phyloP scores from a whole-genome alignment of 1,140 invertebrate species.

The Bathynomus jamesi region DNA sequence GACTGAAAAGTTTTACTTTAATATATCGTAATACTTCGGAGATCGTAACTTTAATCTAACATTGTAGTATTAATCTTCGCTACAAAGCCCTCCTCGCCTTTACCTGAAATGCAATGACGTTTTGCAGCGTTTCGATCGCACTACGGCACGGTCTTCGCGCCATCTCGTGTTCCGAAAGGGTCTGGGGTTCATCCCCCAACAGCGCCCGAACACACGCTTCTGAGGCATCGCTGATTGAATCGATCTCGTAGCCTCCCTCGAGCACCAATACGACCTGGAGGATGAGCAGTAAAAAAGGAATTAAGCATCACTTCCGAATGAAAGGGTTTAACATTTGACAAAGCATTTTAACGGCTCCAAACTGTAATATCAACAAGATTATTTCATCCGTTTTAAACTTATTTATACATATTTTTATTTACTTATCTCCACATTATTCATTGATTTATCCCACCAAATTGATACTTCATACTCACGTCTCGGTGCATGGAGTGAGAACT shows the following conservation, averaged over 20 bases:
- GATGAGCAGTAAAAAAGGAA: not conserved
- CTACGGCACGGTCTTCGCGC: slow-evolving; percentile 67
- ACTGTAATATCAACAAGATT: not conserved
- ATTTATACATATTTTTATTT: too few species aligned
- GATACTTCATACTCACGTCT: too few species aligned
- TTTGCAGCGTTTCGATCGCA: slow-evolving; percentile 77
- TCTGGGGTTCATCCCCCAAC: slow-evolving; percentile 66
- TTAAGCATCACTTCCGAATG: not conserved
- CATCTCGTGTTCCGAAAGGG: slow-evolving; percentile 69
- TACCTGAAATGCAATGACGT: slow-evolving; percentile 79
- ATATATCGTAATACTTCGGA: too few species aligned
- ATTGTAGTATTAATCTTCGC: too few species aligned
- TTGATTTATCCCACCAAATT: too few species aligned
- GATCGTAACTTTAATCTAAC: too few species aligned
- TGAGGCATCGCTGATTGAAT: slow-evolving; percentile 93
- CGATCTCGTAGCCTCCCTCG: slow-evolving; percentile 94
- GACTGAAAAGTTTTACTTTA: too few species aligned
- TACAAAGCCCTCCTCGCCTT: too few species aligned
- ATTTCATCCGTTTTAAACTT: too few species aligned
- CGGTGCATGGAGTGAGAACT: too few species aligned
- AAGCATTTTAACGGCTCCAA: not conserved
- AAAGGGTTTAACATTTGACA: not conserved
- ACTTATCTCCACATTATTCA: too few species aligned
- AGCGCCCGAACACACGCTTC: slow-evolving; percentile 89
- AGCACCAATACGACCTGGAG: slow-evolving; percentile 66